phyloP scores from a whole-genome alignment of 1,140 invertebrate species.

The Campoletis sonorensis region DNA sequence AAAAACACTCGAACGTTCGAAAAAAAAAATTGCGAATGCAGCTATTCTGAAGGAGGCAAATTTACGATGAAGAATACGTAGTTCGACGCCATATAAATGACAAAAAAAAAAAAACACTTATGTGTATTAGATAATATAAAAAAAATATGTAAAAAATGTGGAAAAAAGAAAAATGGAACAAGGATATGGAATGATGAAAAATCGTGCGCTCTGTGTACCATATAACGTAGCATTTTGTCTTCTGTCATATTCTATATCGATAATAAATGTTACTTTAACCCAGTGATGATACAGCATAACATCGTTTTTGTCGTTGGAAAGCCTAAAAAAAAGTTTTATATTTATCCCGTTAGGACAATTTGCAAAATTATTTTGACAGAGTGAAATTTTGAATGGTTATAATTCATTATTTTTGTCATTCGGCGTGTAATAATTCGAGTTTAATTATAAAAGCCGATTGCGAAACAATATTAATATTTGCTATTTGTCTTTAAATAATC shows the following conservation, averaged over 20 bases:
- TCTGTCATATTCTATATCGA: constrained; percentile 24
- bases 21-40: neutral
- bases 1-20: neutral
- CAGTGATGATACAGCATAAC: constrained; percentile 20
- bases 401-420: no score
- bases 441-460: neutral
- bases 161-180: neutral
- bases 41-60: neutral
- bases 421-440: no score
- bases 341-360: no score
- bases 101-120: constrained; percentile 9
- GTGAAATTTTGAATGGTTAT: no score
- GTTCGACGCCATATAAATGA: neutral
- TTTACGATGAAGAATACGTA: neutral
- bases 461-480: no score
- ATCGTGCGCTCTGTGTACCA: constrained; percentile 52
- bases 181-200: constrained; percentile 30
- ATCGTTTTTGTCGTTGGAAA: neutral
- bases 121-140: neutral
- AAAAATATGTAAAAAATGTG: neutral
- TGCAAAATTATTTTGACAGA: no score
- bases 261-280: constrained; percentile 59
- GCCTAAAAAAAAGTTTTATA: neutral
- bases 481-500: no score
- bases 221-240: constrained; percentile 40